Conservation (phyloP, 2,888 invertebrate species). For the Leptopterna dolabrata region DNA sequence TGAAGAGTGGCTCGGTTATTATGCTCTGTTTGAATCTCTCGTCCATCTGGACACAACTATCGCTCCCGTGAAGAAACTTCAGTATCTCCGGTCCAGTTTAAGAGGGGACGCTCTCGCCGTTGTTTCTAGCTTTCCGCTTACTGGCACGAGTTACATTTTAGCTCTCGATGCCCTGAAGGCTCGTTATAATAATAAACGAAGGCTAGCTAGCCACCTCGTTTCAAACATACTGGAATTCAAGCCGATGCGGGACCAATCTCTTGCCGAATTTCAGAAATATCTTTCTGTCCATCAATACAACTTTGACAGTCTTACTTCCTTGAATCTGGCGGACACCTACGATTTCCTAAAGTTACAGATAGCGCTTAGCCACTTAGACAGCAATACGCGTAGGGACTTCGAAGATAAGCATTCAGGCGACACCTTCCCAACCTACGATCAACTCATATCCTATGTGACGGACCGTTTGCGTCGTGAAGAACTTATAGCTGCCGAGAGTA, state of each 20-base stretch:
- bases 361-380: conserved; percentile 2
- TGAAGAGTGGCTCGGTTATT: not conserved
- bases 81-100: not conserved
- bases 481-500: not conserved
- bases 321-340: not conserved
- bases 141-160: not conserved
- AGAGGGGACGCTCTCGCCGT: not conserved
- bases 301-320: not conserved
- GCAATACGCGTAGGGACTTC: not conserved
- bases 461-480: conserved; percentile 15
- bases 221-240: conserved; percentile 10
- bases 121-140: not conserved
- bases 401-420: not conserved
- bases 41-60: not conserved
- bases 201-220: not conserved
- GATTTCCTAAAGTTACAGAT: conserved; percentile 19
- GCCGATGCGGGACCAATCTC: not conserved
- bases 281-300: not conserved
- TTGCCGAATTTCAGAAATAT: conserved; percentile 12
- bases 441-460: not conserved
- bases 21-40: not conserved
- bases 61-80: not conserved
- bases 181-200: conserved; percentile 3
- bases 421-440: not conserved
- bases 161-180: not conserved